Evolutionary conservation across 2,888 invertebrate genomes (phyloP).

Genomic region (Exocentrus adspersus): DNA sequence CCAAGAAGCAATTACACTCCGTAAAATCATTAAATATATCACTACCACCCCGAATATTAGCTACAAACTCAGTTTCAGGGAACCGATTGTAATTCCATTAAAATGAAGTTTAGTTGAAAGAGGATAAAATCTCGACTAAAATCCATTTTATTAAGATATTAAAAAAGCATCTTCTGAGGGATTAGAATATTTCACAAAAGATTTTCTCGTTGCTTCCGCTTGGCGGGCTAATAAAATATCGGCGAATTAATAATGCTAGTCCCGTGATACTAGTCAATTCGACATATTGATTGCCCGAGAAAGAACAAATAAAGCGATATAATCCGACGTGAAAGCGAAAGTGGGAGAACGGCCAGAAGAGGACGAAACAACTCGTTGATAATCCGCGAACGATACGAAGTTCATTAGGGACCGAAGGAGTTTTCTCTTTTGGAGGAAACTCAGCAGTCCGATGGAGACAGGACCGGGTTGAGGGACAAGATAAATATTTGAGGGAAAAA

Average conservation of each 20-base stretch:
- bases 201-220: not conserved
- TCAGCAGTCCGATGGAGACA: conserved; percentile 4
- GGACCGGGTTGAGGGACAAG: not conserved
- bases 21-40: too few relatives aligned
- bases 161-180: not conserved
- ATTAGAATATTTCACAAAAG: too few relatives aligned
- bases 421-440: conserved; percentile 27
- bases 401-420: conserved; percentile 55
- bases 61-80: too few relatives aligned
- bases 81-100: too few relatives aligned
- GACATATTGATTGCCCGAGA: conserved; percentile 29
- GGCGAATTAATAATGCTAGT: conserved; percentile 15
- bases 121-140: too few relatives aligned
- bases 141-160: too few relatives aligned
- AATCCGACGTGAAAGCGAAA: conserved; percentile 49
- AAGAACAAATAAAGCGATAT: conserved; percentile 51
- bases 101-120: too few relatives aligned
- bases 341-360: conserved; percentile 41
- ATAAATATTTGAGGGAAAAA: too few relatives aligned
- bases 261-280: conserved; percentile 1
- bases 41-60: too few relatives aligned
- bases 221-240: not conserved
- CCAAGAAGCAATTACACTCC: too few relatives aligned
- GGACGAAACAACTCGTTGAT: conserved; percentile 51
- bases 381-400: conserved; percentile 58